Conservation (phyloP, 1,140 invertebrate species). For the Euschistus heros region DNA sequence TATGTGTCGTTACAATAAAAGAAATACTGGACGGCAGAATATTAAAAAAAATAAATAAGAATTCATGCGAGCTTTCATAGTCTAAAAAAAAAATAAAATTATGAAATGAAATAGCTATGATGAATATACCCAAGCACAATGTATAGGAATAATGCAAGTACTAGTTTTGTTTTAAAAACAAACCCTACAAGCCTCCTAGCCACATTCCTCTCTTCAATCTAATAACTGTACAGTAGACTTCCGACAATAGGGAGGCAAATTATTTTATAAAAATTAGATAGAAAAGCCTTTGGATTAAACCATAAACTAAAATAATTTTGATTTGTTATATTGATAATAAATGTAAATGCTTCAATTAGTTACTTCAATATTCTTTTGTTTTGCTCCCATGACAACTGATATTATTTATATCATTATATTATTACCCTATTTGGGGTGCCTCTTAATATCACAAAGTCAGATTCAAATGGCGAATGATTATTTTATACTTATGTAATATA, state of each 20-base stretch:
- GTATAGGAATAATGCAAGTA: neutral
- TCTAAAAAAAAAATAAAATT: neutral
- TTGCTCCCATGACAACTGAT: too few species aligned
- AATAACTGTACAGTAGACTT: too few species aligned
- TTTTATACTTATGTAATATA: too few species aligned
- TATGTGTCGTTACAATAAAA: neutral
- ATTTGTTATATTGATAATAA: neutral
- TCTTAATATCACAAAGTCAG: too few species aligned
- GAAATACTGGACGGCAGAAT: neutral
- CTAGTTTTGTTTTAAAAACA: neutral
- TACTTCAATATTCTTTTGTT: neutral
- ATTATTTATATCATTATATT: too few species aligned
- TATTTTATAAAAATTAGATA: too few species aligned
- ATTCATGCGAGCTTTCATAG: neutral
- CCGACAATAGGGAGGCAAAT: too few species aligned
- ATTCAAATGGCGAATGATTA: too few species aligned
- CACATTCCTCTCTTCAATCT: neutral
- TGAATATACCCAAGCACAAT: neutral
- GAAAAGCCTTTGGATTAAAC: too few species aligned
- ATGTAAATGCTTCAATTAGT: neutral
- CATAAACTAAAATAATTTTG: too few species aligned
- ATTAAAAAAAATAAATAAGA: conserved; percentile 4
- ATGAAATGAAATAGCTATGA: neutral
- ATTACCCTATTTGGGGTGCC: too few species aligned
- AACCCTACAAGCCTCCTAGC: conserved; percentile 4